Percentiles rank a stretch among this genome's conserved stretches.
These are phyloP conservation scores for Corythoichthys haematopterus DNA, from an alignment of 2,113 vertebrate genomes.

Conservation along the genomic window DNA sequence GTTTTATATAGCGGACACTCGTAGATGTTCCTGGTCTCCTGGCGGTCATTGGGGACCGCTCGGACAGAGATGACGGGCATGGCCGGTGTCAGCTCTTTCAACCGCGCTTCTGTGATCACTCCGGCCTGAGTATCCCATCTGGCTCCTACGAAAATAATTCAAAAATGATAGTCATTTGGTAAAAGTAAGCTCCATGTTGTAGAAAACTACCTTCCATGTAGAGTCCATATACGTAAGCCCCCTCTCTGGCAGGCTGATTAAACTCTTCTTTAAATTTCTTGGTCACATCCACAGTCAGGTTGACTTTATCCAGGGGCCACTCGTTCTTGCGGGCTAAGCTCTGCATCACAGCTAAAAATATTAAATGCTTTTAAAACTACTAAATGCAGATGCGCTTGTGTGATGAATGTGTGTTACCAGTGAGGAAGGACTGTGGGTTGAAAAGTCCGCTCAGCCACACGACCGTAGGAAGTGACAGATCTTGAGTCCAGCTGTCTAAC, in stretches of 20 bases:
- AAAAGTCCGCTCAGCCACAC: constrained; percentile 91
- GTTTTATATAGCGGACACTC: constrained; percentile 75
- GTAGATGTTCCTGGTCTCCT: constrained; percentile 76
- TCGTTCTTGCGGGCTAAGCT: constrained; percentile 77
- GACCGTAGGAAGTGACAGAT: constrained; percentile 81
- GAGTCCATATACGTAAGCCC: constrained; percentile 65
- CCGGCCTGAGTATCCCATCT: constrained; percentile 72
- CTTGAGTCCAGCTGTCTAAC: constrained; percentile 78
- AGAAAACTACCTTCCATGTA: constrained; percentile 68
- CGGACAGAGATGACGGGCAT: constrained; percentile 73
- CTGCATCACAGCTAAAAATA: constrained; percentile 66
- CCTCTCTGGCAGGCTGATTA: constrained; percentile 72
- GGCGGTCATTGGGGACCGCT: constrained; percentile 67
- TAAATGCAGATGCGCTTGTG: background rate
- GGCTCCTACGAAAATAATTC: constrained; percentile 57
- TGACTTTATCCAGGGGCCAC: constrained; percentile 78
- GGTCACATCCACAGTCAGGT: constrained; percentile 67
- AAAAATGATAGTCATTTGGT: background rate
- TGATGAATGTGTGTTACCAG: constrained; percentile 74
- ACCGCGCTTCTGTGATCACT: constrained; percentile 63
- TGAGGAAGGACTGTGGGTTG: constrained; percentile 95
- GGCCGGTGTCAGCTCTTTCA: constrained; percentile 65
- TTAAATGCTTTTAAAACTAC: background rate
- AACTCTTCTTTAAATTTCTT: constrained; percentile 81
- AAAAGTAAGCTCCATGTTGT: background rate